These are phyloP conservation scores for Knipowitschia caucasica DNA, from an alignment of 2,797 vertebrate genomes.

Conservation along the genomic window DNA sequence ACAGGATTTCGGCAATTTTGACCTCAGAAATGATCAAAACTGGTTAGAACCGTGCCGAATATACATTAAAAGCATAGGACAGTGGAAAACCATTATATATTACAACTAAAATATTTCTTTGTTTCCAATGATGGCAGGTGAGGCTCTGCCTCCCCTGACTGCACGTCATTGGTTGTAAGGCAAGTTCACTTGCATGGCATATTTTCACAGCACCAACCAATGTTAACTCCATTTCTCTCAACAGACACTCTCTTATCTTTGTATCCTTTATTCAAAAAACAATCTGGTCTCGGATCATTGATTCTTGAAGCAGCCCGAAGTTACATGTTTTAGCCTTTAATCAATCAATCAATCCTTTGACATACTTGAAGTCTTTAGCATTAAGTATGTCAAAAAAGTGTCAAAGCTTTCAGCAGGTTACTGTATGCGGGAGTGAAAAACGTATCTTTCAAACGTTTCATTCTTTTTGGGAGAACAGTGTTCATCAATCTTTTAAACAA, in stretches of 20 bases:
- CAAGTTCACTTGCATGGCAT: constrained; percentile 23
- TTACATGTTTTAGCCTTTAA: constrained; percentile 24
- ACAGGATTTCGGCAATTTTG: too few relatives aligned
- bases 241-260: constrained; percentile 15
- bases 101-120: too few relatives aligned
- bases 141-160: neutral
- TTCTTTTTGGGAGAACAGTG: constrained; percentile 30
- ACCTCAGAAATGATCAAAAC: too few relatives aligned
- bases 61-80: too few relatives aligned
- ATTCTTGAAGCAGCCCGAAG: constrained; percentile 14
- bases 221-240: constrained; percentile 20
- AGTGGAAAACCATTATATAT: too few relatives aligned
- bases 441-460: constrained; percentile 13
- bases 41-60: too few relatives aligned
- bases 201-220: constrained; percentile 18
- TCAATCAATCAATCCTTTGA: too few relatives aligned
- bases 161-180: constrained; percentile 14
- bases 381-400: constrained; percentile 20
- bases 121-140: neutral
- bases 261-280: constrained; percentile 17
- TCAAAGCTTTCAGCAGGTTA: constrained; percentile 16
- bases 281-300: constrained; percentile 13
- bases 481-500: constrained; percentile 1
- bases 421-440: constrained; percentile 13
- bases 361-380: too few relatives aligned